Evolutionary conservation across 2,888 invertebrate genomes (phyloP).

Genomic region (Trissolcus brochymenae): DNA sequence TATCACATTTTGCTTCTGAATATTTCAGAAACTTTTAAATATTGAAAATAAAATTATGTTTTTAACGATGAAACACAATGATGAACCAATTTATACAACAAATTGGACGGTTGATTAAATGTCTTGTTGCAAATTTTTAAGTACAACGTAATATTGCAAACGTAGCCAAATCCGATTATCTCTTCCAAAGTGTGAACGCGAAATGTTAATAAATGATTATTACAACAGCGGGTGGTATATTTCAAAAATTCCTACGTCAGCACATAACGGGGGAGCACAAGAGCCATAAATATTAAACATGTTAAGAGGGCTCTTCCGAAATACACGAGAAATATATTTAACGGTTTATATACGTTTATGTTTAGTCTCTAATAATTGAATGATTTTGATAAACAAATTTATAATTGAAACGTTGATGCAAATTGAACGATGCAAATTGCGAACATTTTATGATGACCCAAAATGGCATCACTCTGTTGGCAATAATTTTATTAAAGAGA

Average conservation of each 20-base stretch:
- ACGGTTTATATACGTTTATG: not conserved
- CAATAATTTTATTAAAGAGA: too few species aligned
- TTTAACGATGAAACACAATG: too few species aligned
- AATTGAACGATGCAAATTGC: too few species aligned
- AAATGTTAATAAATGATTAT: conserved; percentile 30
- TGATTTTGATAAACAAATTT: too few species aligned
- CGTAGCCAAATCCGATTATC: conserved; percentile 20
- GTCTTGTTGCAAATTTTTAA: conserved; percentile 1
- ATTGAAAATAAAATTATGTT: too few species aligned
- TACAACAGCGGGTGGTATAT: conserved; percentile 19
- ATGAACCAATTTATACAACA: too few species aligned
- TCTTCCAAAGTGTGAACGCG: conserved; percentile 22
- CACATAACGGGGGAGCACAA: conserved; percentile 16
- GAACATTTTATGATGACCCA: too few species aligned
- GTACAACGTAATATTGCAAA: not conserved
- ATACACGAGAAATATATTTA: conserved; percentile 22
- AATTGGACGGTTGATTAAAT: not conserved
- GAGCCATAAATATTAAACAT: conserved; percentile 23
- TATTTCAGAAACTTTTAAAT: too few species aligned
- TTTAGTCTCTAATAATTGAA: too few species aligned
- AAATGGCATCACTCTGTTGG: too few species aligned
- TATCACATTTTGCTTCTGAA: too few species aligned
- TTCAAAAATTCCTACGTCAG: conserved; percentile 24
- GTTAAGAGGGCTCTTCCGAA: conserved; percentile 9
- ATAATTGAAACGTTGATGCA: too few species aligned